Evolutionary conservation across 1,140 invertebrate species (phyloP).

Genomic region (Drosophila littoralis): DNA sequence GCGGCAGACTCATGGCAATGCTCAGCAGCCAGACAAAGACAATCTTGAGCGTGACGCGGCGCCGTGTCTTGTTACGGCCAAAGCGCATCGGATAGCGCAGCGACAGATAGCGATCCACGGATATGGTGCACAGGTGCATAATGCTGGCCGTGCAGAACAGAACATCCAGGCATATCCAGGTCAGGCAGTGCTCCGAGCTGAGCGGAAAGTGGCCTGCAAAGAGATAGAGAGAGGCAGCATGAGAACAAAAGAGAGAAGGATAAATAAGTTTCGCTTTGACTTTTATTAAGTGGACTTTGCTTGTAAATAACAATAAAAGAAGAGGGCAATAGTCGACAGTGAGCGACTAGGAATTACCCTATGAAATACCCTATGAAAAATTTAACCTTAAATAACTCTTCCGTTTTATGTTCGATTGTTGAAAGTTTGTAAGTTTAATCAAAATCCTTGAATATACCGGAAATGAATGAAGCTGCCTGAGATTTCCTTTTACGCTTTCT

Average conservation of each 20-base stretch:
- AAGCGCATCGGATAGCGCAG: slow-evolving; percentile 95
- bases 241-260: background rate
- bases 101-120: slow-evolving; percentile 95
- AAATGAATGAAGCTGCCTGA: too few species aligned
- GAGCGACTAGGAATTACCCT: background rate
- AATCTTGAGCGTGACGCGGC: slow-evolving; percentile 94
- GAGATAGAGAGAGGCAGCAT: slow-evolving; percentile 46
- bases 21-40: slow-evolving; percentile 96
- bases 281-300: slow-evolving; percentile 23
- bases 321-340: background rate
- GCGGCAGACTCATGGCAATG: slow-evolving; percentile 93
- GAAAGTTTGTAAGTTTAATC: too few species aligned
- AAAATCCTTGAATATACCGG: too few species aligned
- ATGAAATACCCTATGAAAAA: background rate
- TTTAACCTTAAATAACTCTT: too few species aligned
- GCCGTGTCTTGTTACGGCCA: slow-evolving; percentile 94
- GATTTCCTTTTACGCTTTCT: too few species aligned
- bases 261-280: slow-evolving; percentile 13
- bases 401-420: too few species aligned
- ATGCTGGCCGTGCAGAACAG: slow-evolving; percentile 98
- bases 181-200: slow-evolving; percentile 91
- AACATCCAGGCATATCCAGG: slow-evolving; percentile 96
- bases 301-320: slow-evolving; percentile 34
- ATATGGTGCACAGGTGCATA: slow-evolving; percentile 98
- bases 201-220: slow-evolving; percentile 93